Evolutionary conservation across 64 coral and sea anemone genomes (phyloP), one percentile per base, ranked within the genome.

Genomic region (Montipora efflorescens): DNA sequence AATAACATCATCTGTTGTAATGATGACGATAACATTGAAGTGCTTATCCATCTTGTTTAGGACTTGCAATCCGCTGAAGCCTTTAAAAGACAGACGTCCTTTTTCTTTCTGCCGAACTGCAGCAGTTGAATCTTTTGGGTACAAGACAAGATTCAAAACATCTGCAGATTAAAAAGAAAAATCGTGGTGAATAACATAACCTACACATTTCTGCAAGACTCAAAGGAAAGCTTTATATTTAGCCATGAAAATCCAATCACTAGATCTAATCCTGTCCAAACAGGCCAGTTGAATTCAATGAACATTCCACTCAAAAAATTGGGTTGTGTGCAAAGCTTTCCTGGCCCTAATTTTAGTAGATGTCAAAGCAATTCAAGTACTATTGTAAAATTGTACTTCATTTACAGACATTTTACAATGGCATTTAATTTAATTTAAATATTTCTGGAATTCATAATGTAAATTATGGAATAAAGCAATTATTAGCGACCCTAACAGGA

Each of bases 21-120:
- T 97, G 21, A 93, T 90, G 15, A 97, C 77, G 64, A 97, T 94
- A 10, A 97, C 78, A 43, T 97, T 97, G 15, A 87, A 97, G 59
- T 95, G 93, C 46, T 97, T 97, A 57, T 94, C 96, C 44, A 97
- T 79, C 50, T 94, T 97, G 59, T 92, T 95, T 0, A 97, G 79
- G 5, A 92, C 93, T 8, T 97, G 93, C 19, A 97, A 51, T 19
- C 96, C 96, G 89, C 91, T 81, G 67, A 95, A 97, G 9, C 84
- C 67, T n/a, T 92, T 90, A n/a, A 97, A 75, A 46, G 96, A 95
- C 12, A 97, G 59, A 49, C 95, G 94, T 3, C 93, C 93, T 28
- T 97, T 96, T 78, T 96, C 91, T 72, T 96, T 97, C 25, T 95
- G 96, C 18, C 87, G 83, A 62, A 76, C 80, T 89, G 90, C 94